Conservation (phyloP, 2,888 invertebrate genomes). For the Hesperia comma region DNA sequence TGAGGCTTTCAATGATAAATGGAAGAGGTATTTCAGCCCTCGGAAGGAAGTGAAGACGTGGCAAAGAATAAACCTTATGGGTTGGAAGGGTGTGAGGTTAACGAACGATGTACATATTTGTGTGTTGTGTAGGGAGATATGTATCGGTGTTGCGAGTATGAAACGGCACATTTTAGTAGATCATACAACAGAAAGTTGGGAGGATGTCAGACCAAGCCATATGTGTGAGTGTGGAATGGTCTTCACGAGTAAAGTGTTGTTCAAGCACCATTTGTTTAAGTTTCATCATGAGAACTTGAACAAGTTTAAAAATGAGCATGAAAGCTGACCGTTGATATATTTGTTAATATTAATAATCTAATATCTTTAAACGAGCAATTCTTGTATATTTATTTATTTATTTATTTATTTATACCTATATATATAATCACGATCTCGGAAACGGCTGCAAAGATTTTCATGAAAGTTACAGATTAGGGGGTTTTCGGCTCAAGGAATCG, state of each 20-base stretch:
- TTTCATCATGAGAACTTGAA: constrained; percentile 45
- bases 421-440: no score
- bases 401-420: no score
- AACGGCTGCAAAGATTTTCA: no score
- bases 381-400: neutral
- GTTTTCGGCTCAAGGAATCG: no score
- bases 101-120: constrained; percentile 51
- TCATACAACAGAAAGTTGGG: constrained; percentile 42
- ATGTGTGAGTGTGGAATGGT: constrained; percentile 57
- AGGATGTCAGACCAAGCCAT: constrained; percentile 35
- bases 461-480: no score
- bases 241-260: constrained; percentile 56
- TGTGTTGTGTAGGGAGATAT: constrained; percentile 60
- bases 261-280: constrained; percentile 63
- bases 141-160: constrained; percentile 43
- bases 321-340: neutral
- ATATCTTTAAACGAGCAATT: neutral
- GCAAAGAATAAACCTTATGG: constrained; percentile 27
- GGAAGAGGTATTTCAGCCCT: constrained; percentile 41
- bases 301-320: constrained; percentile 45
- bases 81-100: constrained; percentile 51
- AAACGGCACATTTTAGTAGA: constrained; percentile 49
- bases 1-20: neutral
- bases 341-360: neutral
- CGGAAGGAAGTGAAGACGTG: neutral